phyloP scores from a whole-genome alignment of 2,113 vertebrate species.

The Cyanoderma ruficeps region DNA sequence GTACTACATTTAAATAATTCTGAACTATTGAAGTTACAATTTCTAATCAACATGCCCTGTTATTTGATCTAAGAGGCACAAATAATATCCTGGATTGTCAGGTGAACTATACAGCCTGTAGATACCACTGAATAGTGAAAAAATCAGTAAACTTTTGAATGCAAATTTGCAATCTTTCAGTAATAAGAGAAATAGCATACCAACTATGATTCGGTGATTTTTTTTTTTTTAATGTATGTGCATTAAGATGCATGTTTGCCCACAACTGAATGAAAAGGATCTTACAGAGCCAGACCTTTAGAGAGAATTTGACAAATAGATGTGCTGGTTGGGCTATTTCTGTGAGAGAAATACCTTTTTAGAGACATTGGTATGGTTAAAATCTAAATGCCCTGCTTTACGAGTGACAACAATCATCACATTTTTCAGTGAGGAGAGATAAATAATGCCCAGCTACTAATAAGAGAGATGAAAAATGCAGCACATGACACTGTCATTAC shows the following conservation, averaged over 20 bases:
- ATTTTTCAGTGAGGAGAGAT: not conserved
- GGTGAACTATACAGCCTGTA: not conserved
- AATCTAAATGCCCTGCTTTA: not conserved
- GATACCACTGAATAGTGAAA: conserved; percentile 37
- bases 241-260: conserved; percentile 19
- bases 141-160: conserved; percentile 56
- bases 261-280: not conserved
- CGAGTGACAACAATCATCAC: not conserved
- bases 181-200: conserved; percentile 68
- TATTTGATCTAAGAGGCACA: not conserved
- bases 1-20: not conserved
- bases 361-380: not conserved
- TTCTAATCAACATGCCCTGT: not conserved
- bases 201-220: conserved; percentile 75
- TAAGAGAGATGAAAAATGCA: not conserved
- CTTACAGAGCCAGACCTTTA: not conserved
- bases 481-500: not conserved
- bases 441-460: not conserved
- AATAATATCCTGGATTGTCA: not conserved
- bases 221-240: not conserved
- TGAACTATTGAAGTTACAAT: not conserved
- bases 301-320: conserved; percentile 38
- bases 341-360: conserved; percentile 33
- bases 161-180: conserved; percentile 56
- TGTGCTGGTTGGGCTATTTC: conserved; percentile 1